Percentiles rank a stretch among this genome's conserved stretches.
phyloP scores from a whole-genome alignment of 1,140 invertebrate genomes.

The Arion vulgaris region DNA sequence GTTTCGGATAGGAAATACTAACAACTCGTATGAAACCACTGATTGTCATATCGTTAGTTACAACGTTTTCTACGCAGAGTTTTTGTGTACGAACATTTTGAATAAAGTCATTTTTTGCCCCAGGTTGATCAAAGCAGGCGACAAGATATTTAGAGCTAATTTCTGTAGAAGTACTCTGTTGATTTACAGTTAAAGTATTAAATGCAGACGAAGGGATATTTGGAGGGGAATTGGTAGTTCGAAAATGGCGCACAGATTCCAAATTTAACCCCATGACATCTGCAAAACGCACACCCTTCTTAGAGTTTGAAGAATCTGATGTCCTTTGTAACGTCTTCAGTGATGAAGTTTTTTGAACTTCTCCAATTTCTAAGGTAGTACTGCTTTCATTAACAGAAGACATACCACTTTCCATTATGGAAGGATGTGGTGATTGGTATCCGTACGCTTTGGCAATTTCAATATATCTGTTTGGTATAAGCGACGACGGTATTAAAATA shows the following conservation, averaged over 20 bases:
- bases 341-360: constrained; percentile 76
- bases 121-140: constrained; percentile 88
- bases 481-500: too few species aligned
- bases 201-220: constrained; percentile 69
- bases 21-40: constrained; percentile 88
- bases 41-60: constrained; percentile 78
- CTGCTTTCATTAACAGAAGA: constrained; percentile 65
- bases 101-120: constrained; percentile 82
- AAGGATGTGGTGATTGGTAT: too few species aligned
- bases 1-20: constrained; percentile 93
- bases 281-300: constrained; percentile 96
- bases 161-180: constrained; percentile 50
- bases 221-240: constrained; percentile 68
- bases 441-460: too few species aligned
- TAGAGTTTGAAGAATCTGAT: constrained; percentile 80
- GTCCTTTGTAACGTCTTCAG: constrained; percentile 92
- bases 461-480: too few species aligned
- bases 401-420: constrained; percentile 26
- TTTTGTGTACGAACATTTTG: constrained; percentile 82
- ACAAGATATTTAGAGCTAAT: constrained; percentile 74
- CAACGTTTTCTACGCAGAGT: constrained; percentile 87
- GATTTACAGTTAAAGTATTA: constrained; percentile 57
- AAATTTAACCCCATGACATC: constrained; percentile 94
- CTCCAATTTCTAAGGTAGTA: constrained; percentile 61
- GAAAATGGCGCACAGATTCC: constrained; percentile 82